These are phyloP conservation scores for Artibeus lituratus DNA, from an alignment of 2,797 vertebrate species.

Conservation along the genomic window DNA sequence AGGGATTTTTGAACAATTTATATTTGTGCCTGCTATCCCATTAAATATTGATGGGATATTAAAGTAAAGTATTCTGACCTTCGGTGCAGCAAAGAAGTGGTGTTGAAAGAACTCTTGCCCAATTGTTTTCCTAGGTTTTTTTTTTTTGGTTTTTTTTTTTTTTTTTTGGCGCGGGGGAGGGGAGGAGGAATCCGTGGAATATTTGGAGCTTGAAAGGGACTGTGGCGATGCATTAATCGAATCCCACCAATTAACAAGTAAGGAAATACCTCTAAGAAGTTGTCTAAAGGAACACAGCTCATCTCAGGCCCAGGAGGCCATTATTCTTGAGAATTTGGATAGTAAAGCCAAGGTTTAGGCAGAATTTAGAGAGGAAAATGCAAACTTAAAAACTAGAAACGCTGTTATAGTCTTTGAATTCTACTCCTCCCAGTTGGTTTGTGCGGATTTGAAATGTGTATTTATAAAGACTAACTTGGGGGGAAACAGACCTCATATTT, in stretches of 20 bases:
- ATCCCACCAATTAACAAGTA: neutral
- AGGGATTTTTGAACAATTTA: neutral
- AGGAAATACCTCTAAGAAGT: neutral
- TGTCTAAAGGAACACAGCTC: neutral
- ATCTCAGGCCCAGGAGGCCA: neutral
- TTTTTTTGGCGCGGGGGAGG: neutral
- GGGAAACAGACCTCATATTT: neutral
- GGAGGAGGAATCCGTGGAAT: neutral
- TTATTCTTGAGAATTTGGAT: conserved; percentile 1
- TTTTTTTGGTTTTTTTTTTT: neutral
- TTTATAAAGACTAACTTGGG: conserved; percentile 39
- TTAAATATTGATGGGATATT: conserved; percentile 4
- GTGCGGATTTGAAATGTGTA: conserved; percentile 41
- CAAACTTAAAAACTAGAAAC: neutral
- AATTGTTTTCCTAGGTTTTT: neutral
- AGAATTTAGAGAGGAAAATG: neutral
- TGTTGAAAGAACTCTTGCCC: conserved; percentile 5
- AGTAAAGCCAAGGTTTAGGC: conserved; percentile 10
- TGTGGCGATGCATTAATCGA: neutral
- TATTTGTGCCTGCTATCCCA: conserved; percentile 1
- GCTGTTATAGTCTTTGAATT: neutral
- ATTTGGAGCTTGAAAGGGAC: neutral
- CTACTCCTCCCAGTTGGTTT: neutral
- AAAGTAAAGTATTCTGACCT: conserved; percentile 19
- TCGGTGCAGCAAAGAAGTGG: neutral